These are phyloP conservation scores for Drosophila bunnanda DNA, from an alignment of 2,888 invertebrate species.

Conservation along the genomic window DNA sequence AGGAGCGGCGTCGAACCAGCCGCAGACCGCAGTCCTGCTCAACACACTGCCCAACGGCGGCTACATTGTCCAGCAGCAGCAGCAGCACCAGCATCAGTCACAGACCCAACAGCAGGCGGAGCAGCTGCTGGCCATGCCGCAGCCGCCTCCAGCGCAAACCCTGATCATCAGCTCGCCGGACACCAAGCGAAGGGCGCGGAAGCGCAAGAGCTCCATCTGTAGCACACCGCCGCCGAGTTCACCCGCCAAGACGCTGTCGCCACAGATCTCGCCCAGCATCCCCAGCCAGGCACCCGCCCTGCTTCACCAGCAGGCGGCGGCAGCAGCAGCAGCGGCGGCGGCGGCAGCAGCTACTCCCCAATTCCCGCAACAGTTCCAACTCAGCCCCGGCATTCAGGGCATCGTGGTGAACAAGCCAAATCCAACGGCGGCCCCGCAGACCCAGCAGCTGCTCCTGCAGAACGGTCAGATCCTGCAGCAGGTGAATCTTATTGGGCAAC, in stretches of 20 bases:
- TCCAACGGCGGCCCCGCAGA: conserved; percentile 84
- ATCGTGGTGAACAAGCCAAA: conserved; percentile 87
- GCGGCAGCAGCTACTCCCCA: conserved; percentile 86
- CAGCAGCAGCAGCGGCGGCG: conserved; percentile 83
- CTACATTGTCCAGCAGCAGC: conserved; percentile 89
- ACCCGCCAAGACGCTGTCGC: conserved; percentile 79
- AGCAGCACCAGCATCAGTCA: conserved; percentile 86
- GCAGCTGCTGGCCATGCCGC: conserved; percentile 66
- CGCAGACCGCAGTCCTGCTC: conserved; percentile 91
- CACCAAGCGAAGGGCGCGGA: conserved; percentile 88
- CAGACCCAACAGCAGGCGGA: conserved; percentile 85
- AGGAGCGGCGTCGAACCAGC: conserved; percentile 82
- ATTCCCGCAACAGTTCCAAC: conserved; percentile 91
- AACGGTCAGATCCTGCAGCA: conserved; percentile 91
- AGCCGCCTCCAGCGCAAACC: conserved; percentile 84
- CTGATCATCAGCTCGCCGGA: conserved; percentile 90
- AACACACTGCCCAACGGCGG: conserved; percentile 92
- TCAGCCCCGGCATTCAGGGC: conserved; percentile 91
- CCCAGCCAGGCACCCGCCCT: conserved; percentile 79
- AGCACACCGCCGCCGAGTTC: conserved; percentile 76
- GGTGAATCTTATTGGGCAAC: conserved; percentile 92
- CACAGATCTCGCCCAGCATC: conserved; percentile 84
- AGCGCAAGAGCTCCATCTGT: conserved; percentile 87
- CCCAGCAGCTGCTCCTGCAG: conserved; percentile 84
- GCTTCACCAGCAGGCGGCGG: conserved; percentile 65